These are phyloP conservation scores for Ophion ventricosus DNA, from an alignment of 2,888 invertebrate species.

Conservation along the genomic window DNA sequence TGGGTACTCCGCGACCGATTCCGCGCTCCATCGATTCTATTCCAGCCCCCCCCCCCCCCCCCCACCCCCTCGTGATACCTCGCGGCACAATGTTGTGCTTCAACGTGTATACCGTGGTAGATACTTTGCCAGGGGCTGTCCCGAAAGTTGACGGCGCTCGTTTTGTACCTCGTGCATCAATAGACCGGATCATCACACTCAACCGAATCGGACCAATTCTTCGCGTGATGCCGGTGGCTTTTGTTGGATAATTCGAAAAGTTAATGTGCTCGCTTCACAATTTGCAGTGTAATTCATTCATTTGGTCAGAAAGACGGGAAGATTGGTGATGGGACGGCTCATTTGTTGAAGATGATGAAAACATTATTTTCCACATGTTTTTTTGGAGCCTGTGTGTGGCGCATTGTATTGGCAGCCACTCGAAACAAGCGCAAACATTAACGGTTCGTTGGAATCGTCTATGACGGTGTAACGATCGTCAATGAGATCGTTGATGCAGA, in stretches of 20 bases:
- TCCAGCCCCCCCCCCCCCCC: slow-evolving; percentile 21
- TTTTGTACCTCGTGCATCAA: not conserved
- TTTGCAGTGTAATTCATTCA: not conserved
- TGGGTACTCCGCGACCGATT: slow-evolving; percentile 79
- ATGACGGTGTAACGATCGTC: slow-evolving; percentile 48
- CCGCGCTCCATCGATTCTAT: slow-evolving; percentile 73
- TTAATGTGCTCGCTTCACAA: not conserved
- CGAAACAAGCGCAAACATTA: slow-evolving; percentile 8
- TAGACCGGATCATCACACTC: not conserved
- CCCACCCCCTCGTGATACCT: slow-evolving; percentile 6
- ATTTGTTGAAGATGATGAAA: not conserved
- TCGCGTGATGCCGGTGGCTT: not conserved
- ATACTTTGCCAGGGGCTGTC: not conserved
- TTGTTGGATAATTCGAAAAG: not conserved
- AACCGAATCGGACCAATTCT: not conserved
- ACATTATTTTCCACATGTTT: not conserved
- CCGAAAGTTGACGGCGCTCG: not conserved
- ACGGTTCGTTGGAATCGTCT: slow-evolving; percentile 5
- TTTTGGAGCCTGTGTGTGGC: slow-evolving; percentile 3
- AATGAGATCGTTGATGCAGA: slow-evolving; percentile 27
- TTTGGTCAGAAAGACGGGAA: not conserved
- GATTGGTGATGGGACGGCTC: not conserved
- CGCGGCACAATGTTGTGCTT: slow-evolving; percentile 26
- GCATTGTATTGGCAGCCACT: not conserved
- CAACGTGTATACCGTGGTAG: not conserved